phyloP scores from a whole-genome alignment of 1,140 invertebrate species.

The Panulirus ornatus region DNA sequence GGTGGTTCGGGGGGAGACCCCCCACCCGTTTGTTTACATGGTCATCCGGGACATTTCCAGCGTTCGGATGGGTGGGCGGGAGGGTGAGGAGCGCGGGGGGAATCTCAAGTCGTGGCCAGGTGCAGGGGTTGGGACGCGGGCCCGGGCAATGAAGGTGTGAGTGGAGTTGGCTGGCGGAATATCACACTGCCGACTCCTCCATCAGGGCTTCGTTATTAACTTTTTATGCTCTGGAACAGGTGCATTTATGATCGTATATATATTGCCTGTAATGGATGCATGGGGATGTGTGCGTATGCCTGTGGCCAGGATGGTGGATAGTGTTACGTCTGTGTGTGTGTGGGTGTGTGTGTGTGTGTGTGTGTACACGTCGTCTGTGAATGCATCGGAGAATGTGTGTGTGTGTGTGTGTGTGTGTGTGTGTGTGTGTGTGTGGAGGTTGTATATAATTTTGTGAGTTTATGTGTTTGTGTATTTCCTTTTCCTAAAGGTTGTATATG shows the following conservation, averaged over 20 bases:
- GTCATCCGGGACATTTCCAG: background rate
- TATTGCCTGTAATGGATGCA: background rate
- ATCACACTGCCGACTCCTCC: conserved; percentile 15
- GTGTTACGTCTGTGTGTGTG: conserved; percentile 5
- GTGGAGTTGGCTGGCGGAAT: conserved; percentile 7
- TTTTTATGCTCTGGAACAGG: conserved; percentile 11
- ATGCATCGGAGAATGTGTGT: no score
- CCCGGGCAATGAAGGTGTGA: conserved; percentile 31
- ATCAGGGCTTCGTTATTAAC: conserved; percentile 46
- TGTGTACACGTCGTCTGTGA: no score
- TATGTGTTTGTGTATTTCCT: background rate
- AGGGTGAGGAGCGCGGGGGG: background rate
- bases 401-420: conserved; percentile 20
- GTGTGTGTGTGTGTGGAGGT: conserved; percentile 8
- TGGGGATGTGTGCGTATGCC: background rate
- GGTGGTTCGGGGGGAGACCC: no score
- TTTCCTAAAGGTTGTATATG: no score
- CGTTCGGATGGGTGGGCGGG: background rate
- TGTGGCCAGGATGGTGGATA: no score
- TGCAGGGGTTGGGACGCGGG: background rate
- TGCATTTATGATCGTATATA: conserved; percentile 32
- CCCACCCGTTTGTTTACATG: conserved; percentile 11
- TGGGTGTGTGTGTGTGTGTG: conserved; percentile 1
- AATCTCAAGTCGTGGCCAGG: conserved; percentile 3
- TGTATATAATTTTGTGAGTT: background rate